phyloP scores from a whole-genome alignment of 2,888 invertebrate genomes.

The Geotrupes spiniger region DNA sequence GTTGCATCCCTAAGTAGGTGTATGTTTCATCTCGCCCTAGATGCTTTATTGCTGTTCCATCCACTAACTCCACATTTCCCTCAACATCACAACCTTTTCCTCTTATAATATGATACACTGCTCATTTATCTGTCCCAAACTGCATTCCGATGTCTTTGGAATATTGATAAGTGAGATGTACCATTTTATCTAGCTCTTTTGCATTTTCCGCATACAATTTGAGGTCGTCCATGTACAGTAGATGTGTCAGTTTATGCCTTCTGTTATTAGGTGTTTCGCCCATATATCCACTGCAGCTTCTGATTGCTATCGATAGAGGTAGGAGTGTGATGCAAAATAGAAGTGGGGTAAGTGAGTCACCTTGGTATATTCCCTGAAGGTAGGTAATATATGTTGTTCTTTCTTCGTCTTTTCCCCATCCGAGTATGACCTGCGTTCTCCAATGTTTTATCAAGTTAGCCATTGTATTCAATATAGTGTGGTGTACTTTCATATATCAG shows the following conservation, averaged over 20 bases:
- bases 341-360: slow-evolving; percentile 23
- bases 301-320: slow-evolving; percentile 15
- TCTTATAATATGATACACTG: neutral
- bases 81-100: neutral
- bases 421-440: too few species aligned
- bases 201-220: slow-evolving; percentile 19
- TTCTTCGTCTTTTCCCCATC: too few species aligned
- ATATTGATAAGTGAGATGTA: slow-evolving; percentile 13
- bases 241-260: slow-evolving; percentile 15
- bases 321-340: slow-evolving; percentile 24
- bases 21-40: too few species aligned
- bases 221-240: slow-evolving; percentile 8
- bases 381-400: too few species aligned
- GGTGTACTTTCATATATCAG: too few species aligned
- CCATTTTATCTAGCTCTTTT: slow-evolving; percentile 5
- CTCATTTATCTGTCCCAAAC: slow-evolving; percentile 22
- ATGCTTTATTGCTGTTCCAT: neutral
- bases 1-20: too few species aligned
- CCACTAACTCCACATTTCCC: slow-evolving; percentile 1
- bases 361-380: slow-evolving; percentile 25
- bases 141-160: slow-evolving; percentile 18
- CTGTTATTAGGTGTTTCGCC: neutral
- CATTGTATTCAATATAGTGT: too few species aligned
- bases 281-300: neutral
- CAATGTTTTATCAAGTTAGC: too few species aligned